Conservation (phyloP, 2,113 vertebrate species). For the Takifugu flavidus region DNA sequence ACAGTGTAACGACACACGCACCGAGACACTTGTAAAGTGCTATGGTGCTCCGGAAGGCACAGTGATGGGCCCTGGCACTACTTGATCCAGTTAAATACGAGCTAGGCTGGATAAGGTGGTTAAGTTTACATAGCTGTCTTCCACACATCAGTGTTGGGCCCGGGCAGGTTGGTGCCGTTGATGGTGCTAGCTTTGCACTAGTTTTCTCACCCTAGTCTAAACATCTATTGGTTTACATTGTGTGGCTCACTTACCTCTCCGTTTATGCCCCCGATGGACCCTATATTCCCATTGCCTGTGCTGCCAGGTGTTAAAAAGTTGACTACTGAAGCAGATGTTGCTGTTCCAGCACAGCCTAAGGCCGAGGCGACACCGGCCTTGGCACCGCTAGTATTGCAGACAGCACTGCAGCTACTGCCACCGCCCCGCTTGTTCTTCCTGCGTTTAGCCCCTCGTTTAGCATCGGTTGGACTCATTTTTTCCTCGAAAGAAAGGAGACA, state of each 20-base stretch:
- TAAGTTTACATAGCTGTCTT: constrained; percentile 24
- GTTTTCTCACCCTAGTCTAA: constrained; percentile 8
- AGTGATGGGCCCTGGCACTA: background rate
- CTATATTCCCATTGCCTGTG: constrained; percentile 57
- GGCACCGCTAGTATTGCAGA: constrained; percentile 75
- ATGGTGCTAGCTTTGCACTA: constrained; percentile 16
- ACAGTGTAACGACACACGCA: background rate
- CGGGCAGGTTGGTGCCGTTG: constrained; percentile 54
- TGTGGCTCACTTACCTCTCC: constrained; percentile 73
- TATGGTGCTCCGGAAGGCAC: background rate
- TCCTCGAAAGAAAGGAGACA: constrained; percentile 59
- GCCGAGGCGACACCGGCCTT: constrained; percentile 80
- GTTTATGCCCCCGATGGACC: constrained; percentile 67
- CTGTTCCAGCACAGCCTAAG: constrained; percentile 71
- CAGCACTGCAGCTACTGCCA: constrained; percentile 80
- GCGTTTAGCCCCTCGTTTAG: constrained; percentile 93
- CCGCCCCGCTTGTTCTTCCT: constrained; percentile 96
- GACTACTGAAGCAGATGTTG: constrained; percentile 68
- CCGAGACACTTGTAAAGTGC: background rate
- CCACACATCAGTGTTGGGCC: constrained; percentile 51
- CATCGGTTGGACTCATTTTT: constrained; percentile 93
- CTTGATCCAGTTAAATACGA: constrained; percentile 5
- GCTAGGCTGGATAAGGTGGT: constrained; percentile 17
- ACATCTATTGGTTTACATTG: constrained; percentile 27
- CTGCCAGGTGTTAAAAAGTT: constrained; percentile 70